phyloP scores from a whole-genome alignment of 2,888 invertebrate genomes.

The Teleogryllus oceanicus region DNA sequence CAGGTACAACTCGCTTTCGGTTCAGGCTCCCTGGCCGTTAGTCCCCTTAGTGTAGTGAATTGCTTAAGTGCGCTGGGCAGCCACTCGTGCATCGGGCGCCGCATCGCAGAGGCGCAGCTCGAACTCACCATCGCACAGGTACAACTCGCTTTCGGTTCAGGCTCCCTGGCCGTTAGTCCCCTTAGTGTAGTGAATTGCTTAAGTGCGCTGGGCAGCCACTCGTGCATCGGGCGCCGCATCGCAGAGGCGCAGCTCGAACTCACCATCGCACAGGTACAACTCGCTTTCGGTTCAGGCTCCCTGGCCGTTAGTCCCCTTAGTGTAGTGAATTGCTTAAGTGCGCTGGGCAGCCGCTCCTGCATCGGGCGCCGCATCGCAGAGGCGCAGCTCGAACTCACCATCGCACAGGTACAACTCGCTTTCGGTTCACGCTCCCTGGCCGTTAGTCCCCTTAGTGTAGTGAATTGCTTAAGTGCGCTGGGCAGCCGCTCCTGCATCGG shows the following conservation, averaged over 20 bases:
- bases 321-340: no score
- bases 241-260: background rate
- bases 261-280: background rate
- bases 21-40: background rate
- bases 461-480: no score
- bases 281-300: no score
- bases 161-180: no score
- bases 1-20: no score
- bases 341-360: no score
- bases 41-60: no score
- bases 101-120: background rate
- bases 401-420: background rate
- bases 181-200: no score
- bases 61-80: background rate
- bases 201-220: background rate
- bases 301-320: no score
- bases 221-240: background rate
- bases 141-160: background rate
- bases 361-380: background rate
- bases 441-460: no score
- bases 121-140: background rate
- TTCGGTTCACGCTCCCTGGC: no score
- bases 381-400: background rate
- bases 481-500: no score
- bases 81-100: background rate